Percentiles rank a stretch among this genome's conserved stretches.
Conservation (phyloP, 2,113 vertebrate species). For the Pavo muticus region DNA sequence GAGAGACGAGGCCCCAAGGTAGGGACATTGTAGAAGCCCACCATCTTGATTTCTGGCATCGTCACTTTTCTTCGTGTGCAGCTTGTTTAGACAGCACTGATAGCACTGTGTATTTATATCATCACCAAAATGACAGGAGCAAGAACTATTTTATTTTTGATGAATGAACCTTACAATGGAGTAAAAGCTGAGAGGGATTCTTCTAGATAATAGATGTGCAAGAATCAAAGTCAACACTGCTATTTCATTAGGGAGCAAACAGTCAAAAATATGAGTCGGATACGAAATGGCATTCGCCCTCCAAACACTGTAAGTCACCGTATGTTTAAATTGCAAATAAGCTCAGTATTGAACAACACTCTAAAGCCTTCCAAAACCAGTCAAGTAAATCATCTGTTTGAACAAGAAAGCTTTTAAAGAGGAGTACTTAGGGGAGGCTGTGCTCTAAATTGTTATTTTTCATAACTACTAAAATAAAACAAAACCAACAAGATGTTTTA, state of each 20-base stretch:
- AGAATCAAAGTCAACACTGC: not conserved
- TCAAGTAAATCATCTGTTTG: not conserved
- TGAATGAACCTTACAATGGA: not conserved
- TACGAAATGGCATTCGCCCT: not conserved
- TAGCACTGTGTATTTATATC: not conserved
- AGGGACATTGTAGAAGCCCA: conserved; percentile 6
- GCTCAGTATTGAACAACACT: conserved; percentile 3
- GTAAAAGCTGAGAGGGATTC: not conserved
- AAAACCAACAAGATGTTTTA: not conserved
- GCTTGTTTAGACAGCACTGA: not conserved
- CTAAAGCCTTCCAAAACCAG: not conserved
- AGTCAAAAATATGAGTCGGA: not conserved
- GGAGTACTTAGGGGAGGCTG: not conserved
- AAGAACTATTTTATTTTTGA: conserved; percentile 19
- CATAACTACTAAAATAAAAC: conserved; percentile 14
- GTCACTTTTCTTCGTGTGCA: not conserved
- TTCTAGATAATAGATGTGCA: not conserved
- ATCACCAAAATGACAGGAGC: not conserved
- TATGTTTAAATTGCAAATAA: conserved; percentile 45
- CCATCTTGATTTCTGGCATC: conserved; percentile 6
- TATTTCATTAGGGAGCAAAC: not conserved
- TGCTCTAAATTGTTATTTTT: conserved; percentile 12
- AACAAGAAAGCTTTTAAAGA: conserved; percentile 39
- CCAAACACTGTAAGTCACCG: not conserved
- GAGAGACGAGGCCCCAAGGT: not conserved